phyloP scores from a whole-genome alignment of 2,113 vertebrate genomes.

The Psilopogon haemacephalus region DNA sequence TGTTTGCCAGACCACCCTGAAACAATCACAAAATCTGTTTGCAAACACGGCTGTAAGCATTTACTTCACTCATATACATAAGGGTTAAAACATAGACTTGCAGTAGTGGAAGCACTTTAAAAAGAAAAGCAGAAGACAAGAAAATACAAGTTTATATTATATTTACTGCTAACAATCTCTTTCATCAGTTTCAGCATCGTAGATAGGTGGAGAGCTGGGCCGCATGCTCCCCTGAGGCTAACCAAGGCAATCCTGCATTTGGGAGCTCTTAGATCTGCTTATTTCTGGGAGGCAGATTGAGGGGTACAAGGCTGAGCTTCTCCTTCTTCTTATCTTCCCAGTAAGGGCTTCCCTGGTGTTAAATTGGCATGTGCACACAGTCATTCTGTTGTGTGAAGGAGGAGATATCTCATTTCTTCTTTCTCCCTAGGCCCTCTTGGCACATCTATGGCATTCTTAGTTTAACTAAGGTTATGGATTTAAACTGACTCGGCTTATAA shows the following conservation, averaged over 20 bases:
- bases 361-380: not conserved
- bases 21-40: not conserved
- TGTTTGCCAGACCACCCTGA: not conserved
- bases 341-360: not conserved
- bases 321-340: not conserved
- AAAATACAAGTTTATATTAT: not conserved
- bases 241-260: fast-evolving
- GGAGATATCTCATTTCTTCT: not conserved
- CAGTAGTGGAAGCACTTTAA: not conserved
- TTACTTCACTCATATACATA: not conserved
- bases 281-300: not conserved
- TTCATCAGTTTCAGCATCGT: not conserved
- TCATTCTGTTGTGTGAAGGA: not conserved
- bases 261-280: not conserved
- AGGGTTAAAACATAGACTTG: not conserved
- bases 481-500: not conserved
- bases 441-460: not conserved
- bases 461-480: not conserved
- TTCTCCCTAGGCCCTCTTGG: not conserved
- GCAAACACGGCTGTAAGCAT: not conserved
- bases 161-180: not conserved
- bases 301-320: not conserved
- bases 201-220: not conserved
- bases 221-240: not conserved
- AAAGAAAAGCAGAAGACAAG: not conserved